phyloP scores from a whole-genome alignment of 2,888 invertebrate species.

The Eupithecia exiguata region DNA sequence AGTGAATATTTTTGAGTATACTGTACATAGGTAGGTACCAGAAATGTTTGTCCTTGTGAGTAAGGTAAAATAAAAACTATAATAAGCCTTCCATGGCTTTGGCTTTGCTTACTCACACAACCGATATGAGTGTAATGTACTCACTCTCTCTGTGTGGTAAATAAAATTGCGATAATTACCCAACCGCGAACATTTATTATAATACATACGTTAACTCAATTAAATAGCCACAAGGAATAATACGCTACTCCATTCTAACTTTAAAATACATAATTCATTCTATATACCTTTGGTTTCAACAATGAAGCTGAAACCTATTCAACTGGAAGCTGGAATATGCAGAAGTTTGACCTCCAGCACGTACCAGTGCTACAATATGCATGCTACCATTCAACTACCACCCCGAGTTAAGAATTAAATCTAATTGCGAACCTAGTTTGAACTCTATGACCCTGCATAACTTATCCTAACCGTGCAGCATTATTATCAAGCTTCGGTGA shows the following conservation, averaged over 20 bases:
- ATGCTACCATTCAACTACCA: constrained; percentile 15
- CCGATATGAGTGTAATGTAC: background rate
- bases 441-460: background rate
- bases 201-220: background rate
- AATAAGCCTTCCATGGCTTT: background rate
- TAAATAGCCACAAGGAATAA: background rate
- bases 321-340: background rate
- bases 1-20: background rate
- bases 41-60: background rate
- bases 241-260: background rate
- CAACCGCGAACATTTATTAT: background rate
- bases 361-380: background rate
- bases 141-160: too few relatives aligned
- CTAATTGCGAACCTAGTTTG: background rate
- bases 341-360: background rate
- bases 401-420: background rate
- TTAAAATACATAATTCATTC: background rate
- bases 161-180: too few relatives aligned
- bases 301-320: background rate
- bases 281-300: background rate
- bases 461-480: background rate
- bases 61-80: background rate
- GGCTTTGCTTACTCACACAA: background rate
- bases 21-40: background rate
- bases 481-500: background rate